Evolutionary conservation across 2,113 vertebrate genomes (phyloP), one percentile per base, ranked within the genome.

Genomic region (Cyanoderma ruficeps): DNA sequence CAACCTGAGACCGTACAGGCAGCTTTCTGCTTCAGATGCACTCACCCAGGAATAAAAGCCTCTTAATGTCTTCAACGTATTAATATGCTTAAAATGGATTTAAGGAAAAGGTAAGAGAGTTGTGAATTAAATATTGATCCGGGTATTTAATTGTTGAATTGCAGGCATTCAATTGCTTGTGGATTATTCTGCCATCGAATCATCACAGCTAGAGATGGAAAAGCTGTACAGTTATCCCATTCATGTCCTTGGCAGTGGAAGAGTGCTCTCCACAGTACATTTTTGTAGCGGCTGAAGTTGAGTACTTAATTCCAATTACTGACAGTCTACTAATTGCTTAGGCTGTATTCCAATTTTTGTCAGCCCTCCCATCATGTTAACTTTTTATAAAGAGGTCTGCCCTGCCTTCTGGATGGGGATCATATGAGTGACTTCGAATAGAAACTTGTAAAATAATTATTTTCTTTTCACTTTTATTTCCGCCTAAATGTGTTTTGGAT

Each of bases 231-330:
- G 75, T 95, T 95, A 95, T 93, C 83, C 92, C 72, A 90, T 94
- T 92, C 83, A 61, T 87, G 83, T 93, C 72, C 57, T 92, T 90
- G 88, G 93, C 92, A 94, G 33, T 96, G 85, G 90, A 95, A 92
- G 56, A 75, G 56, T 75, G 79, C 82, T 96, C 93, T 91, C 85
- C 17, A 65, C 50, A 93, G 90, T 93, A 93, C 72, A 5, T 94
- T 95, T 85, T 81, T 28, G 0, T 75, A 84, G 83, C 11, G 9
- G 71, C 61, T 96, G 59, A 90, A 95, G 90, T 92, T 96, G 96
- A 96, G 95, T 94, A 64, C 83, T 94, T 95, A 95, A 96, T 96
- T 93, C 90, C 83, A 92, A 25, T 96, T 96, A 96, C 96, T 95
- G 94, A 95, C 94, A 92, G 85, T 89, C 68, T 92, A 89, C 90